Conservation (phyloP, 2,888 invertebrate species). For the Tetropium fuscum region DNA sequence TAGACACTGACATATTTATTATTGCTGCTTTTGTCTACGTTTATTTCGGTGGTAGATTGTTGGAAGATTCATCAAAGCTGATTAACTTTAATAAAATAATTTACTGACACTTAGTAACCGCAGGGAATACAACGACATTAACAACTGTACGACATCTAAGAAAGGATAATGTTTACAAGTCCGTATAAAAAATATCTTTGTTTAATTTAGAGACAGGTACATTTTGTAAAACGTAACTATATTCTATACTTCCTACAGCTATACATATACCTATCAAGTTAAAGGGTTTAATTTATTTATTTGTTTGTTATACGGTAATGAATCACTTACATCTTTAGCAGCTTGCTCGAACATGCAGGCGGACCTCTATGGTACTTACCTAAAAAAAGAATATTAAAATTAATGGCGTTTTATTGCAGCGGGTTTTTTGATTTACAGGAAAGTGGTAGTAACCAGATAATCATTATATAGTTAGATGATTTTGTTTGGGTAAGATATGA, state of each 20-base stretch:
- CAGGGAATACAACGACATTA: constrained; percentile 26
- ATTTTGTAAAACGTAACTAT: constrained; percentile 31
- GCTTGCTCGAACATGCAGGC: constrained; percentile 21
- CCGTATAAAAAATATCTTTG: constrained; percentile 21
- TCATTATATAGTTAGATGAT: no score
- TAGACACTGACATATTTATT: no score
- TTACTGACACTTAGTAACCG: no score
- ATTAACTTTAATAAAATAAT: no score
- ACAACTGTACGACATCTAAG: constrained; percentile 5
- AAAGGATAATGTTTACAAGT: constrained; percentile 26
- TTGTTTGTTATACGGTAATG: constrained; percentile 2
- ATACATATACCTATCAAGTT: constrained; percentile 10
- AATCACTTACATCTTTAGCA: constrained; percentile 29
- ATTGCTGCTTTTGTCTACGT: no score
- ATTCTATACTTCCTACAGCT: constrained; percentile 21
- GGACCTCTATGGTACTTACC: constrained; percentile 34
- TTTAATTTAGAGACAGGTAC: constrained; percentile 18
- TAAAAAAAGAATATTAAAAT: constrained; percentile 29
- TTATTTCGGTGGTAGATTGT: no score
- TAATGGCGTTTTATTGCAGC: no score
- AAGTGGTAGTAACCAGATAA: no score
- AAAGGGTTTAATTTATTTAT: constrained; percentile 3
- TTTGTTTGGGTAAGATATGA: no score
- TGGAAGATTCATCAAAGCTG: no score
- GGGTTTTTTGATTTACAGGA: no score